Conservation (phyloP, 1,140 invertebrate genomes). For the Lysiphlebus fabarum region DNA sequence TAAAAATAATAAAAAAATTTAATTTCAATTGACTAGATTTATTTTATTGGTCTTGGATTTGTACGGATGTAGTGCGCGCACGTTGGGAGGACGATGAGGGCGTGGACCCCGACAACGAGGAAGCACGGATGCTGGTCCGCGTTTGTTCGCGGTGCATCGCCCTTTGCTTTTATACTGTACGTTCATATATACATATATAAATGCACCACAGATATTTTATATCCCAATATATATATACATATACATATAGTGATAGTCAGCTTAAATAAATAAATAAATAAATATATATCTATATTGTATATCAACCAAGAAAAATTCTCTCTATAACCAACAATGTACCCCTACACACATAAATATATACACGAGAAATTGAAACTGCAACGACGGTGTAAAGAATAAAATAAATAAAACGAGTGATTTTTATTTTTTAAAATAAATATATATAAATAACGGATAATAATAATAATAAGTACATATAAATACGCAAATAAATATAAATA, state of each 20-base stretch:
- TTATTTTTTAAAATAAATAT: background rate
- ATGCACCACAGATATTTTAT: background rate
- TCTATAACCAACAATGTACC: background rate
- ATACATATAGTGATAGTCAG: background rate
- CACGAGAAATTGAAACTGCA: constrained; percentile 21
- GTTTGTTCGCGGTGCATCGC: constrained; percentile 26
- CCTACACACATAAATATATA: constrained; percentile 2
- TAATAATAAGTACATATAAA: too few species aligned
- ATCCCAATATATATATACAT: background rate
- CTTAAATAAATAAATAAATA: constrained; percentile 3
- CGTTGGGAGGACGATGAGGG: constrained; percentile 22
- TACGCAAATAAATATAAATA: background rate
- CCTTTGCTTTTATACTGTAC: constrained; percentile 14
- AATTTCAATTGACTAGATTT: constrained; percentile 16
- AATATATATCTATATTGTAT: constrained; percentile 1
- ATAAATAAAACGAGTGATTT: constrained; percentile 2
- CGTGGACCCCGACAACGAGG: constrained; percentile 29
- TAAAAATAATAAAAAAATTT: background rate
- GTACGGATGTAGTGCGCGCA: constrained; percentile 12
- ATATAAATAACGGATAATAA: too few species aligned
- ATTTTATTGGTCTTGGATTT: constrained; percentile 2
- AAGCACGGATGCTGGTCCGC: constrained; percentile 27
- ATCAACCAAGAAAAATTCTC: background rate
- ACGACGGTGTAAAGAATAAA: constrained; percentile 16
- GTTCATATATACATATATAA: too few species aligned